Percentiles rank a stretch among this genome's conserved stretches.
Conservation (phyloP, 2,888 invertebrate genomes). For the Dolichopus griseipennis region DNA sequence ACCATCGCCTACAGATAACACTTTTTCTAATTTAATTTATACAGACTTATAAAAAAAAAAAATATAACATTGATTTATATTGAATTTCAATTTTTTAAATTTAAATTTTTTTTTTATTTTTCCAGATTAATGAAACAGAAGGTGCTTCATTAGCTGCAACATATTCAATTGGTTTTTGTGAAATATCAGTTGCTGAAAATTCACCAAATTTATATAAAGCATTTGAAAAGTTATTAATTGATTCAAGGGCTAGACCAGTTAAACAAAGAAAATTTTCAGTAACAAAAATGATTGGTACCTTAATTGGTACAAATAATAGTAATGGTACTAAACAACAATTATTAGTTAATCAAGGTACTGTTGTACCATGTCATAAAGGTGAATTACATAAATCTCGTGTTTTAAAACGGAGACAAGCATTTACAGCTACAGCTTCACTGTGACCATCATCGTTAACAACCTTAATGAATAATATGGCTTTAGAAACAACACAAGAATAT, state of each 20-base stretch:
- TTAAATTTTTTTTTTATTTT: conserved; percentile 12
- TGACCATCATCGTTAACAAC: conserved; percentile 46
- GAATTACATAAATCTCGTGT: conserved; percentile 51
- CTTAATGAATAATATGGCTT: not conserved
- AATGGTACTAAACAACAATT: conserved; percentile 29
- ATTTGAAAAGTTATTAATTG: conserved; percentile 59
- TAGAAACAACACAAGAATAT: not conserved
- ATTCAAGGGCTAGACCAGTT: conserved; percentile 52
- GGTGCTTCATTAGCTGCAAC: conserved; percentile 59
- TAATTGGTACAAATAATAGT: conserved; percentile 29
- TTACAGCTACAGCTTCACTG: conserved; percentile 56
- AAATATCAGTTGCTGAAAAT: conserved; percentile 75
- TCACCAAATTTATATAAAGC: conserved; percentile 63
- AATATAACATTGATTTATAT: conserved; percentile 57
- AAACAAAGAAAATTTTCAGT: conserved; percentile 66
- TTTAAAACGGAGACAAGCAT: conserved; percentile 50
- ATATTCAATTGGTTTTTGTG: conserved; percentile 64
- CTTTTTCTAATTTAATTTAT: no score
- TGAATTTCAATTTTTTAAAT: no score
- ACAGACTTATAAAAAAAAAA: no score
- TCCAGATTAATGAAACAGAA: conserved; percentile 63
- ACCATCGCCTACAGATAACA: no score
- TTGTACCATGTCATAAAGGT: conserved; percentile 52
- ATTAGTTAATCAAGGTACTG: conserved; percentile 48
- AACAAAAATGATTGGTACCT: conserved; percentile 61